A percentile compares a stretch with the other conserved stretches of the same genome.
These are phyloP conservation scores for Dasypolia templi DNA, from an alignment of 2,888 invertebrate genomes.

Conservation along the genomic window DNA sequence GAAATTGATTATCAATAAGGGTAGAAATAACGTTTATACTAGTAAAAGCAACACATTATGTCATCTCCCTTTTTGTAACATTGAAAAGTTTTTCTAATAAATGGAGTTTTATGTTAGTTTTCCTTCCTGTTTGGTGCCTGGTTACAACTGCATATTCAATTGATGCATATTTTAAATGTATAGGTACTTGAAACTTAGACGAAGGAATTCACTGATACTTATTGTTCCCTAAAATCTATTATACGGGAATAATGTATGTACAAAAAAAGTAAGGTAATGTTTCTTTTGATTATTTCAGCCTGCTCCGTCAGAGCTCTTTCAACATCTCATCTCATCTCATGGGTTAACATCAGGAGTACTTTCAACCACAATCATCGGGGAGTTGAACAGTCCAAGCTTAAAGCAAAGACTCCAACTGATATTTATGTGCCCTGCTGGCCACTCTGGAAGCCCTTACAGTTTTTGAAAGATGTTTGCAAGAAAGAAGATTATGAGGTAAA, in stretches of 20 bases:
- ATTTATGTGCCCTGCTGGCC: conserved; percentile 87
- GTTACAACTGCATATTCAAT: neutral
- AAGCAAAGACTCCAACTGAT: conserved; percentile 74
- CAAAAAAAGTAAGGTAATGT: neutral
- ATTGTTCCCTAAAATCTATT: neutral
- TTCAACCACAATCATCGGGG: conserved; percentile 85
- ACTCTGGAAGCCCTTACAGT: conserved; percentile 85
- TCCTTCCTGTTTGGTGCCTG: neutral
- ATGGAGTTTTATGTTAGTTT: neutral
- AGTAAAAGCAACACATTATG: too few relatives aligned
- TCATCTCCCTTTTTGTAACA: neutral
- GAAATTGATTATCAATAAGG: neutral
- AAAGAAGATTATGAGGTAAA: conserved; percentile 78
- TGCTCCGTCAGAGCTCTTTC: conserved; percentile 84
- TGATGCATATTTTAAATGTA: neutral
- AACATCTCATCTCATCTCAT: too few relatives aligned
- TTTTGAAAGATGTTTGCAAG: conserved; percentile 76
- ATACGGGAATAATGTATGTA: neutral
- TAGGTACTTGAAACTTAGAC: neutral
- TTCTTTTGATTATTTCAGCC: conserved; percentile 74
- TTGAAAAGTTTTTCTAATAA: neutral
- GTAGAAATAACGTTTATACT: neutral
- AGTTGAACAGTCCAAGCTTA: conserved; percentile 80
- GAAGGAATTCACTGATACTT: neutral
- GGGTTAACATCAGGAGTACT: conserved; percentile 88